Evolutionary conservation across 1,140 invertebrate genomes (phyloP), one percentile per base, ranked within the genome.

Genomic region (Hetaerina americana): DNA sequence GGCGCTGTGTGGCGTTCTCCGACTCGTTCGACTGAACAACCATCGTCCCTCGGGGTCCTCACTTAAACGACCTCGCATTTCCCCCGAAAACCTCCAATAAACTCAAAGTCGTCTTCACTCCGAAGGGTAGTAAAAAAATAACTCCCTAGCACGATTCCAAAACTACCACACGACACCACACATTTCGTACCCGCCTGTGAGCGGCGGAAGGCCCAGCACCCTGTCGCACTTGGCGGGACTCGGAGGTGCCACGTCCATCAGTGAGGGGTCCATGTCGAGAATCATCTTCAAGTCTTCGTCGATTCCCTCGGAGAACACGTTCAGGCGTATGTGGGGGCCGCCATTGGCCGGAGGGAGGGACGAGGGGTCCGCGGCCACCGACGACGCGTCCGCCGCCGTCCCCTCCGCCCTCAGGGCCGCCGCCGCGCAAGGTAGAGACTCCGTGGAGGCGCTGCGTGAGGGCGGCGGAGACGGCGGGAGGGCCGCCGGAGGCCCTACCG

Each of bases 211-310:
- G 22, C 76, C 77, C 31, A 69, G 75, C 28, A 78, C 74, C 69
- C 76, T 76, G 57, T 75, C 76, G 70, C 5, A 77, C 72, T 75
- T 79, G 75, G 25, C 40, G 40, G 40, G 15, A 6, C 27, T 27
- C n/a, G 80, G 77, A 27, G 72, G 75, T 24, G 66, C 31, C 8
- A 79, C 79, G 80, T 87, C 86, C 27, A 86, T 81, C 77, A 87
- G 84, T 73, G 83, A 85, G 27, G 86, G 86, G 78, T 87, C 85
- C 85, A 85, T 86, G 76, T 87, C 85, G 31, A 87, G 78, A 69
- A 86, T 86, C 85, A 87, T 85, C 79, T 84, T 82, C 71, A 87
- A 78, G 79, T 87, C 85, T 74, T 85, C 84, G 76, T 86, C 85
- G 71, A 87, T 87, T 22, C 85, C 85, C 40, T 18, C 40, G 2